These are phyloP conservation scores for Gallinago jamesoni DNA, from an alignment of 2,113 vertebrate genomes.

Conservation along the genomic window DNA sequence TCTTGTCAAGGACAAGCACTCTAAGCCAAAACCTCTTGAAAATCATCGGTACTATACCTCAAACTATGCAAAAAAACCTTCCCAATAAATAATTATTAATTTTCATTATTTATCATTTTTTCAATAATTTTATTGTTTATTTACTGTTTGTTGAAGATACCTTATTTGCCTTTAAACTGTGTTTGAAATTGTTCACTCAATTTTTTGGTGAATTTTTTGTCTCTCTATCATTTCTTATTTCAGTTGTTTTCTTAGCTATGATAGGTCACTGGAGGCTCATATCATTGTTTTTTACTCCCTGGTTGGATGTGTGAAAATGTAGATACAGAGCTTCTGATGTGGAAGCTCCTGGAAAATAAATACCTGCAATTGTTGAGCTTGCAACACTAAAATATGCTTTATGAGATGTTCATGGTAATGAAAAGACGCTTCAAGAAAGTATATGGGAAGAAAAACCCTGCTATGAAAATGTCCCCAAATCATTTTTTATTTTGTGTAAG, in stretches of 20 bases:
- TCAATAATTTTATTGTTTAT: neutral
- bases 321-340: conserved; percentile 37
- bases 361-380: conserved; percentile 35
- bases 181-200: neutral
- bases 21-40: neutral
- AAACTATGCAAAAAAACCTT: neutral
- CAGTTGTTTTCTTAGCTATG: neutral
- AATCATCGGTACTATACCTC: neutral
- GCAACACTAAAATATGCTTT: conserved; percentile 54
- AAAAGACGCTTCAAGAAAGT: conserved; percentile 49
- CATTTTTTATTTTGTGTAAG: conserved; percentile 54
- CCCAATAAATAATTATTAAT: neutral
- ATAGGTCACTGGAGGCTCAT: conserved; percentile 33
- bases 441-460: neutral
- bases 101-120: neutral
- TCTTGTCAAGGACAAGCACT: neutral
- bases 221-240: conserved; percentile 17
- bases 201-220: conserved; percentile 19
- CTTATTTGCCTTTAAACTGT: neutral
- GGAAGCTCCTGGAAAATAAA: conserved; percentile 55
- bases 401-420: conserved; percentile 45
- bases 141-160: neutral
- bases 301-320: conserved; percentile 36
- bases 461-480: conserved; percentile 32
- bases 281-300: conserved; percentile 37